These are phyloP conservation scores for Tinea semifulvella DNA, from an alignment of 2,888 invertebrate genomes.

Conservation along the genomic window DNA sequence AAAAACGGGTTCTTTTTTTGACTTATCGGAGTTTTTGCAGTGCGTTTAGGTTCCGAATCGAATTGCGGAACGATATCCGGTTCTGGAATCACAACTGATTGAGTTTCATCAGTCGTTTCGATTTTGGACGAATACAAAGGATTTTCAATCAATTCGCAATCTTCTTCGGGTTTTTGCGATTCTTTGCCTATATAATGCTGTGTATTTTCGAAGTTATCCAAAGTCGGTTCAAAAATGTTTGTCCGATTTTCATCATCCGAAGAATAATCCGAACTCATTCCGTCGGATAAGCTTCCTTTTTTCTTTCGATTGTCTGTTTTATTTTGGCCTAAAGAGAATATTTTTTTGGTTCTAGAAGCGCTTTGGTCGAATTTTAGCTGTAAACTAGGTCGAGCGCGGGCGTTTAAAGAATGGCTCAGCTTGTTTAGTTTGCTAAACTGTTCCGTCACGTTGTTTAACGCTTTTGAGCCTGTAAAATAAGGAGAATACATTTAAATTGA, in stretches of 20 bases:
- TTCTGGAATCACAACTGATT: slow-evolving; percentile 17
- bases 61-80: background rate
- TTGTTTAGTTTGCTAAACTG: slow-evolving; percentile 87
- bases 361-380: slow-evolving; percentile 58
- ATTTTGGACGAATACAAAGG: slow-evolving; percentile 59
- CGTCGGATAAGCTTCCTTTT: slow-evolving; percentile 73
- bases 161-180: slow-evolving; percentile 35
- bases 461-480: slow-evolving; percentile 83
- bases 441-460: slow-evolving; percentile 84
- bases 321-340: slow-evolving; percentile 60
- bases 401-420: slow-evolving; percentile 71
- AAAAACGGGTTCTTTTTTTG: slow-evolving; percentile 47
- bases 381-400: slow-evolving; percentile 59
- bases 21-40: slow-evolving; percentile 41
- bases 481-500: no score
- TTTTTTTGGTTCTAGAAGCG: slow-evolving; percentile 50
- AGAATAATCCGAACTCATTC: slow-evolving; percentile 64
- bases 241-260: slow-evolving; percentile 63
- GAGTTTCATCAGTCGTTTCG: slow-evolving; percentile 41
- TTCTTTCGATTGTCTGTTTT: slow-evolving; percentile 52
- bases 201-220: slow-evolving; percentile 58
- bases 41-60: slow-evolving; percentile 23
- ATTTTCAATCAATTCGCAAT: slow-evolving; percentile 54
- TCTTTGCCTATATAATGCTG: slow-evolving; percentile 55
- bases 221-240: slow-evolving; percentile 55